Conservation (phyloP, 2,888 invertebrate species). For the Margaritifera margaritifera region DNA sequence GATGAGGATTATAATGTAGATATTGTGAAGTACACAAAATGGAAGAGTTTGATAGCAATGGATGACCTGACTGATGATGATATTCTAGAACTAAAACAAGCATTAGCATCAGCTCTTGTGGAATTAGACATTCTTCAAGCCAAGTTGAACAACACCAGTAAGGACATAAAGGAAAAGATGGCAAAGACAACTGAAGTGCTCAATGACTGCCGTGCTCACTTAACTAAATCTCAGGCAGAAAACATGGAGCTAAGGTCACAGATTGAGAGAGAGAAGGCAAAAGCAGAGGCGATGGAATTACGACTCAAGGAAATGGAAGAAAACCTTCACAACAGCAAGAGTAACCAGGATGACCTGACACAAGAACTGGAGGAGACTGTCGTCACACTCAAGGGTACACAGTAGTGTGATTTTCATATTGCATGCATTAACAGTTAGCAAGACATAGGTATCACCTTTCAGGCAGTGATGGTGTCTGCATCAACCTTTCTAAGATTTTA, state of each 20-base stretch:
- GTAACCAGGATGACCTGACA: constrained; percentile 37
- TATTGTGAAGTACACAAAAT: constrained; percentile 48
- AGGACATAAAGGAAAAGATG: constrained; percentile 60
- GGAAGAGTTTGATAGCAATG: constrained; percentile 52
- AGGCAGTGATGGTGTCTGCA: constrained; percentile 4
- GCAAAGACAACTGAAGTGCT: constrained; percentile 59
- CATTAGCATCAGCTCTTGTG: constrained; percentile 60
- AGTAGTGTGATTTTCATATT: not conserved
- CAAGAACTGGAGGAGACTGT: constrained; percentile 49
- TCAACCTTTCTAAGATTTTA: too few relatives aligned
- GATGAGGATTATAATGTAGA: constrained; percentile 50
- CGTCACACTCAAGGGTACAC: constrained; percentile 41
- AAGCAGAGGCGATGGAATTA: constrained; percentile 42
- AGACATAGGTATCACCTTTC: constrained; percentile 15
- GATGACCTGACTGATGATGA: constrained; percentile 51
- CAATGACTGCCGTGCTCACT: constrained; percentile 60
- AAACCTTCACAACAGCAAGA: constrained; percentile 36
- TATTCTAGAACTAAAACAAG: constrained; percentile 61
- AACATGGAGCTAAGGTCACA: constrained; percentile 58
- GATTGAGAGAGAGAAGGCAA: constrained; percentile 53
- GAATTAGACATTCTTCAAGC: constrained; percentile 64
- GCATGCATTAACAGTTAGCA: constrained; percentile 7
- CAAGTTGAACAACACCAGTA: constrained; percentile 58
- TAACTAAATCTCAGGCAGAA: constrained; percentile 59
- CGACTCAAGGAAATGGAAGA: constrained; percentile 51